A percentile compares a stretch with the other conserved stretches of the same genome.
Conservation (phyloP, 1,140 invertebrate species). For the Lordiphosa mommai region DNA sequence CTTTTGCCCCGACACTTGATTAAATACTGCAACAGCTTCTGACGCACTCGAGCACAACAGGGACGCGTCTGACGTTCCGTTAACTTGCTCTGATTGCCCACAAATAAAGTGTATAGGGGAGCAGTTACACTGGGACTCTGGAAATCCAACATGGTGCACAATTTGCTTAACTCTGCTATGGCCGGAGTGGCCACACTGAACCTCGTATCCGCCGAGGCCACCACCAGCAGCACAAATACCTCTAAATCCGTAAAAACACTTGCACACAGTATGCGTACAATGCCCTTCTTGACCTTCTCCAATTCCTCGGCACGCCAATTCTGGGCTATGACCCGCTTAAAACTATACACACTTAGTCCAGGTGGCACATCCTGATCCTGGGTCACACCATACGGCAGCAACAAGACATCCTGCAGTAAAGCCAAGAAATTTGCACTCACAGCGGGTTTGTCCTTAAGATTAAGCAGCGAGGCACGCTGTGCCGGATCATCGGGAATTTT, state of each 20-base stretch:
- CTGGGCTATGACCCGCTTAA: slow-evolving; percentile 88
- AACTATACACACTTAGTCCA: slow-evolving; percentile 89
- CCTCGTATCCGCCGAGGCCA: slow-evolving; percentile 93
- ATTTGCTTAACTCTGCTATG: slow-evolving; percentile 70
- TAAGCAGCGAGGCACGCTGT: slow-evolving; percentile 83
- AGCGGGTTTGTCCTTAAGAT: slow-evolving; percentile 80
- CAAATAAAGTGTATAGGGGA: slow-evolving; percentile 88
- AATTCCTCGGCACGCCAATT: slow-evolving; percentile 89
- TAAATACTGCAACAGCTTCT: slow-evolving; percentile 92
- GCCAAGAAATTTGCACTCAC: slow-evolving; percentile 84
- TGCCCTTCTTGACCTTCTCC: slow-evolving; percentile 89
- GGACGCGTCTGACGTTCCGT: slow-evolving; percentile 85
- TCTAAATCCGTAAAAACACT: slow-evolving; percentile 89
- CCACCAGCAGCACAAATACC: slow-evolving; percentile 88
- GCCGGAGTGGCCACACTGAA: slow-evolving; percentile 78
- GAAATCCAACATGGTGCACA: slow-evolving; percentile 87
- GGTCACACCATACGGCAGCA: slow-evolving; percentile 85
- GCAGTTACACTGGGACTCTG: slow-evolving; percentile 84
- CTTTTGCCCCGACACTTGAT: slow-evolving; percentile 89
- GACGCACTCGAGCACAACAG: slow-evolving; percentile 88
- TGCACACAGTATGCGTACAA: slow-evolving; percentile 90
- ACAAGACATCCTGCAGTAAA: slow-evolving; percentile 90
- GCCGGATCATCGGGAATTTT: slow-evolving; percentile 84
- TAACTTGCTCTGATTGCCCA: slow-evolving; percentile 82
- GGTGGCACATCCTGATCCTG: slow-evolving; percentile 83